Base-by-base conservation (phyloP, 2,113 vertebrate genomes). In the Chiloscyllium plagiosum region DNA sequence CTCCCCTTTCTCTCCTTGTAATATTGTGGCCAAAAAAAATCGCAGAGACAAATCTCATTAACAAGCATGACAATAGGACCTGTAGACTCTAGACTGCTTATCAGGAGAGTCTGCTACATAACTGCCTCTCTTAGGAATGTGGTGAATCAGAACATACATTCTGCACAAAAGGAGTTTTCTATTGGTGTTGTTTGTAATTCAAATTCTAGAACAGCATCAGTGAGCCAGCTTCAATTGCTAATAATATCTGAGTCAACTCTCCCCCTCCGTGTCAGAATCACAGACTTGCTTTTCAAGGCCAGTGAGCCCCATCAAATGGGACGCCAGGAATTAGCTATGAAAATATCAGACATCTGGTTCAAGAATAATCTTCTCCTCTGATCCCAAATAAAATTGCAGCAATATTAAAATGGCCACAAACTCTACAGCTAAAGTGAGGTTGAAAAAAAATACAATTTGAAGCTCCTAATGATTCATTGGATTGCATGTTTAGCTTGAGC, bases 121-220 rank as follows among this genome's bases (percentile, higher is more conserved):
- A 92, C 56, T 66, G n/a, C 65, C 89, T 93, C 89, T 68, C 89
- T 93, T 37, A 66, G 89, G 89, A 93, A 93, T 93, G 66, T 10
- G n/a, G 19, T 66, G 61, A 93, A 61, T 93, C 89, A 37, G 61
- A 90, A n/a, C 87, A 90, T 90, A 90, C 61, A 65, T 90, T 33
- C 52, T n/a, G 52, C 87, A 93, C 89, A 93, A 93, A 93, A 93
- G 89, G 6, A 66, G 89, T 37, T 93, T 93, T 66, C 37, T 65
- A 65, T 93, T 68, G 89, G 29, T 22, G n/a, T n/a, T 65, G n/a
- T 93, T 37, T 93, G n/a, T 93, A 93, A 65, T 37, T 93, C 20
- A 19, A n/a, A 66, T 66, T 93, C 33, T 37, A 93, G 33, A 15
- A 93, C 15, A 37, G 89, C 89, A 68, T 93, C 89, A 37, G 19